Conservation (phyloP, 2,888 invertebrate genomes). For the Cylloceria caligata region DNA sequence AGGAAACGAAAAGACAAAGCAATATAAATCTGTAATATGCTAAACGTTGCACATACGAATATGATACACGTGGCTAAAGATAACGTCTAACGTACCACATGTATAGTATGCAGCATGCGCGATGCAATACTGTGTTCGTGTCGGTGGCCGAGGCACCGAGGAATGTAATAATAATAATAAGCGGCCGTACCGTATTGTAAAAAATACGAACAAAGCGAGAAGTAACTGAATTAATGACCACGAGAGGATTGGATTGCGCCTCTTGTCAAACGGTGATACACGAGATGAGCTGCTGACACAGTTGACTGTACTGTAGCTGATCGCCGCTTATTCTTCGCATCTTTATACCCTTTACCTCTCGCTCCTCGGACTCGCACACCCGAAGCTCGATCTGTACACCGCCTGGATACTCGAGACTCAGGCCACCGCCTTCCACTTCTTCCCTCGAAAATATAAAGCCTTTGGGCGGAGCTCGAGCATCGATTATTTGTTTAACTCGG, state of each 20-base stretch:
- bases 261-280: slow-evolving; percentile 91
- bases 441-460: slow-evolving; percentile 86
- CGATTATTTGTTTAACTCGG: slow-evolving; percentile 92
- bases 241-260: slow-evolving; percentile 65
- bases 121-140: slow-evolving; percentile 80
- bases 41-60: slow-evolving; percentile 75
- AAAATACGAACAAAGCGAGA: slow-evolving; percentile 40
- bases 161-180: slow-evolving; percentile 67
- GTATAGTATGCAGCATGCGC: slow-evolving; percentile 78
- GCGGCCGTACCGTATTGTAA: slow-evolving; percentile 34
- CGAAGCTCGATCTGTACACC: slow-evolving; percentile 95
- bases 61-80: slow-evolving; percentile 71
- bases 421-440: slow-evolving; percentile 84
- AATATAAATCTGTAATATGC: slow-evolving; percentile 70
- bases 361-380: slow-evolving; percentile 90
- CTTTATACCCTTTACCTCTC: slow-evolving; percentile 92
- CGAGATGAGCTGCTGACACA: slow-evolving; percentile 94
- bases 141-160: slow-evolving; percentile 67
- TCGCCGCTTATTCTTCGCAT: slow-evolving; percentile 95
- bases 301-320: slow-evolving; percentile 93
- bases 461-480: slow-evolving; percentile 91
- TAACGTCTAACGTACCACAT: slow-evolving; percentile 72
- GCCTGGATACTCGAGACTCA: slow-evolving; percentile 91
- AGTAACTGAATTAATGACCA: slow-evolving; percentile 41
- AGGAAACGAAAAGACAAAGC: background rate